Percentiles rank a stretch among this genome's conserved stretches.
phyloP scores from a whole-genome alignment of 1,140 invertebrate genomes.

The Macrostomum lignano region DNA sequence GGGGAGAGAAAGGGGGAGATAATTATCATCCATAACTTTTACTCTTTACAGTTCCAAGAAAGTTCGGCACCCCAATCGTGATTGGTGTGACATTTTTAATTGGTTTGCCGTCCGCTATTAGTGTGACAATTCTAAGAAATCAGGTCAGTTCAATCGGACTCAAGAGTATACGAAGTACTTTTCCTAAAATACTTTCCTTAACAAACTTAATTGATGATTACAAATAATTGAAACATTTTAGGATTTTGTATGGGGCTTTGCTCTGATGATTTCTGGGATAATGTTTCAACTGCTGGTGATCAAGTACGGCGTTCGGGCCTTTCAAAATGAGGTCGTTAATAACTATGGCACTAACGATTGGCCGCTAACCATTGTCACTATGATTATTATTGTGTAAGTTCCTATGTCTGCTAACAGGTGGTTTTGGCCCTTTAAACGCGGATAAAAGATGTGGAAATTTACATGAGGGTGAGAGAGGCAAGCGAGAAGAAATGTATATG shows the following conservation, averaged over 20 bases:
- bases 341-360: conserved; percentile 15
- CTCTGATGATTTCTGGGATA: conserved; percentile 14
- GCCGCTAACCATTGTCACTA: conserved; percentile 13
- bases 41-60: too few species aligned
- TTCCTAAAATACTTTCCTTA: too few species aligned
- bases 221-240: conserved; percentile 8
- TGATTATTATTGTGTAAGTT: conserved; percentile 13
- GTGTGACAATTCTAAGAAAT: background rate
- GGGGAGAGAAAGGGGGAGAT: too few species aligned
- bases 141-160: background rate
- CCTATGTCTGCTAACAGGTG: conserved; percentile 1
- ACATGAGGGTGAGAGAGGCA: too few species aligned
- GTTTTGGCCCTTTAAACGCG: background rate
- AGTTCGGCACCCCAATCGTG: too few species aligned
- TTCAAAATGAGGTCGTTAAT: conserved; percentile 11
- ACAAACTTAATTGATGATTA: too few species aligned
- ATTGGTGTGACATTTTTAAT: too few species aligned
- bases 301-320: conserved; percentile 10
- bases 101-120: background rate
- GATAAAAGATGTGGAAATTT: too few species aligned
- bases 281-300: conserved; percentile 14
- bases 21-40: too few species aligned
- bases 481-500: too few species aligned
- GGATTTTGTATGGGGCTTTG: conserved; percentile 19
- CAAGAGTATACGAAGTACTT: too few species aligned